Evolutionary conservation across 2,888 invertebrate genomes (phyloP), one percentile per base, ranked within the genome.

Genomic region (Drosophila atripex): DNA sequence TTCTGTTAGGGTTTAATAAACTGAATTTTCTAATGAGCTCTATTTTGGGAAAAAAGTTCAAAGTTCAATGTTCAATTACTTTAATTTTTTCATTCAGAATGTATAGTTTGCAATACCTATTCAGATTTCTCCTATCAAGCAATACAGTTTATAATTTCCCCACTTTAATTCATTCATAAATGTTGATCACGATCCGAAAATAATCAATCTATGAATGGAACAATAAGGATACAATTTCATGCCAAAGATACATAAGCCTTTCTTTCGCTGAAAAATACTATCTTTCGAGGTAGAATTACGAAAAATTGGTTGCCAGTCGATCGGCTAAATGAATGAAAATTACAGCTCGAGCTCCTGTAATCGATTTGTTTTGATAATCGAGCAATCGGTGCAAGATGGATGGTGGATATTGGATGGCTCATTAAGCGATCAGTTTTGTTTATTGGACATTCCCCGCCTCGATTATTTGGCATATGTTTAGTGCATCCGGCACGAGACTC

Each of bases 401-500:
- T 56, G 39, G 60, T 61, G 56, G 56, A 55, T 30, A 55, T 47
- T 16, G 23, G 50, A 12, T 28, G 38, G 47, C 60, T 70, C 71
- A 86, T 87, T 71, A 79, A 75, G 65, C 60, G 51, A 75, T 76
- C 86, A 83, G 46, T 64, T 72, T 72, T 75, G 72, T 86, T 82
- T 87, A 87, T 75, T 58, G 71, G 71, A 69, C 76, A 85, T 80
- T 76, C 75, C 66, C 70, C 32, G 35, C 55, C 35, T 57, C 54
- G 57, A 58, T 73, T 66, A 57, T 69, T 68, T 86, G 84, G 84
- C 88, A 83, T 72, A 64, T 76, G 85, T 78, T 86, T 84, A 73
- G 78, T 78, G 83, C 88, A 85, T 85, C 85, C 85, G 88, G 80
- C 75, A n/a, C 41, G 56, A 68, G 55, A 70, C 45, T 71, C 78